Base-by-base conservation (phyloP, 2,797 vertebrate species). In the Meriones psammophilus region DNA sequence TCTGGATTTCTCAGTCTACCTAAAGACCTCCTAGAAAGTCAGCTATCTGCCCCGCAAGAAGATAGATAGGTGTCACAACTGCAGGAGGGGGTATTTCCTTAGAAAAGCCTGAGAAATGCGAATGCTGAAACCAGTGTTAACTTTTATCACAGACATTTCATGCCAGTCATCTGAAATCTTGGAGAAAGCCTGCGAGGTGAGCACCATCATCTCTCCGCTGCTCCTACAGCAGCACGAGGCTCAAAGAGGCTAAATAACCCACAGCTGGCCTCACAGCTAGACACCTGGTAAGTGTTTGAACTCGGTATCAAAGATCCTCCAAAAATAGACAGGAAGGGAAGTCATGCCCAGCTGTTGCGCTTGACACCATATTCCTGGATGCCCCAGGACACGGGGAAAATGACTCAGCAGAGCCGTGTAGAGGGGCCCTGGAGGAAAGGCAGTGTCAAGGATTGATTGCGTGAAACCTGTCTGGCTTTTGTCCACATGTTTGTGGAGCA, bases 261-360 rank as follows among this genome's bases (percentile, higher is more conserved):
- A 8, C 1, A 4, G 58, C 9, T 3, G 62, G 10, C 66, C 60
- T 66, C 77, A 42, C 0, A 50, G 64, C 33, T 3, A 68, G 79
- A 66, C 46, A 78, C 30, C 36, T 36, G 88, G 73, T 36, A 62
- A 66, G 62, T 60, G 64, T 74, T 88, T 81, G 84, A 89, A 77
- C 22, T 85, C 62, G 10, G 8, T 66, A 56, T 7, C 36, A 56
- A 22, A 68, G 26, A 30, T 36, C 22, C 64, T 83, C 76, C 83
- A 77, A 24, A 91, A 64, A 81, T 22, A 66, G n/a, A 36, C 15
- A 50, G 36, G 56, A 89, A 76, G 71, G 58, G 86, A 94, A n/a
- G 18, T 30, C 92, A 74, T 78, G 30, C 62, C 71, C 91, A 89
- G n/a, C 74, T 92, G 22, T 94, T 88, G 62, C 68, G 24, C 36